A percentile compares a stretch with the other conserved stretches of the same genome.
These are phyloP conservation scores for Cryptocephalus moraei DNA, from an alignment of 2,888 invertebrate species.

Conservation along the genomic window DNA sequence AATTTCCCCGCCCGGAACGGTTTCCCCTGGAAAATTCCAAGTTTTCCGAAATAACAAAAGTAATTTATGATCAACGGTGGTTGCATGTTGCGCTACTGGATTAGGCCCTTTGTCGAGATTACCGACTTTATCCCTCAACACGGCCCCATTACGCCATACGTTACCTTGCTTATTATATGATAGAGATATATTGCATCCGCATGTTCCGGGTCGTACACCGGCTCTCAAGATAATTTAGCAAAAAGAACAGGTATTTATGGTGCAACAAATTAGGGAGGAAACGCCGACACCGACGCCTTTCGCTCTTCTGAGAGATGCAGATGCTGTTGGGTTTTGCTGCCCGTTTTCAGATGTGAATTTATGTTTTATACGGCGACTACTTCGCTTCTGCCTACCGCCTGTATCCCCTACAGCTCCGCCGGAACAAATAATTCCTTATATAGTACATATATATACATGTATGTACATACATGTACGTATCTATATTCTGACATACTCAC, in stretches of 20 bases:
- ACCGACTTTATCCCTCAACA: slow-evolving; percentile 27
- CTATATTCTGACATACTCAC: too few relatives aligned
- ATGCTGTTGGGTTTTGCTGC: too few relatives aligned
- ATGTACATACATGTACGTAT: background rate
- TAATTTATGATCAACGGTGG: background rate
- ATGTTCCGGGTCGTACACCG: slow-evolving; percentile 25
- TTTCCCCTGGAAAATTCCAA: too few relatives aligned
- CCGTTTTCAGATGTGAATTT: too few relatives aligned
- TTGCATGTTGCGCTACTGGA: slow-evolving; percentile 4
- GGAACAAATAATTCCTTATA: background rate
- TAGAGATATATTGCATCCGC: slow-evolving; percentile 34
- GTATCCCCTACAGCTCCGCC: too few relatives aligned
- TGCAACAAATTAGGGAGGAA: slow-evolving; percentile 17
- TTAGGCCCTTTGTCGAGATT: slow-evolving; percentile 20
- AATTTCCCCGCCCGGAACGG: too few relatives aligned
- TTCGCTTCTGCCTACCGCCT: too few relatives aligned
- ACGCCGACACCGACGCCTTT: too few relatives aligned
- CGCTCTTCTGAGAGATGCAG: too few relatives aligned
- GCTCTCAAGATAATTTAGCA: slow-evolving; percentile 28
- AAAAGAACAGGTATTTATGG: slow-evolving; percentile 21
- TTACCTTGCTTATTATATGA: slow-evolving; percentile 33
- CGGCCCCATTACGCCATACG: slow-evolving; percentile 28
- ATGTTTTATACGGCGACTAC: too few relatives aligned
- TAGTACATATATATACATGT: background rate
- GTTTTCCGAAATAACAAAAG: background rate